phyloP scores from a whole-genome alignment of 2,888 invertebrate species.

The Perizoma flavofasciatum region DNA sequence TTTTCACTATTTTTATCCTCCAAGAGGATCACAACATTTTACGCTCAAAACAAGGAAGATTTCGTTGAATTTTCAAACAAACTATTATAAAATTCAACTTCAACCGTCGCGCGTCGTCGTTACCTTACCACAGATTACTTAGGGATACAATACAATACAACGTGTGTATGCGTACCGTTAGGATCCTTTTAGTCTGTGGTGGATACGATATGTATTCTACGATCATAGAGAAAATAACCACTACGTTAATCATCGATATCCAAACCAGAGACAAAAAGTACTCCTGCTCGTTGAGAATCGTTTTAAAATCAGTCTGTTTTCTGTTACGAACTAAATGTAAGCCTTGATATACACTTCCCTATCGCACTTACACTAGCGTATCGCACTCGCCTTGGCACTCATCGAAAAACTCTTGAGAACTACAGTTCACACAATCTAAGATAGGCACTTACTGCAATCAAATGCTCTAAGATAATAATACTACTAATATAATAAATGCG shows the following conservation, averaged over 20 bases:
- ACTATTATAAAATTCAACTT: conserved; percentile 3
- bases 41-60: background rate
- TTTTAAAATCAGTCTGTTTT: conserved; percentile 13
- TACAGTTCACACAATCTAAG: too few species aligned
- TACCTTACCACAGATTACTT: too few species aligned
- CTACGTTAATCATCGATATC: conserved; percentile 13
- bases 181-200: too few species aligned
- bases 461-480: too few species aligned
- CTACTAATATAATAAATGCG: too few species aligned
- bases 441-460: too few species aligned
- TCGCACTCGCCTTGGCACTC: too few species aligned
- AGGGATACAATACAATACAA: too few species aligned
- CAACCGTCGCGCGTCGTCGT: too few species aligned
- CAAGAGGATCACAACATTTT: conserved; percentile 16
- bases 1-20: conserved; percentile 32
- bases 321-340: background rate
- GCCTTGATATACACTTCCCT: background rate
- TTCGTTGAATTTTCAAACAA: conserved; percentile 6
- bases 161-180: too few species aligned
- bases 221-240: conserved; percentile 1
- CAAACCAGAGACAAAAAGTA: conserved; percentile 16
- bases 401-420: too few species aligned
- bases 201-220: too few species aligned
- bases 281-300: background rate
- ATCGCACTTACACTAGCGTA: background rate